These are phyloP conservation scores for Nyctibius grandis DNA, from an alignment of 2,797 vertebrate genomes.

Conservation along the genomic window DNA sequence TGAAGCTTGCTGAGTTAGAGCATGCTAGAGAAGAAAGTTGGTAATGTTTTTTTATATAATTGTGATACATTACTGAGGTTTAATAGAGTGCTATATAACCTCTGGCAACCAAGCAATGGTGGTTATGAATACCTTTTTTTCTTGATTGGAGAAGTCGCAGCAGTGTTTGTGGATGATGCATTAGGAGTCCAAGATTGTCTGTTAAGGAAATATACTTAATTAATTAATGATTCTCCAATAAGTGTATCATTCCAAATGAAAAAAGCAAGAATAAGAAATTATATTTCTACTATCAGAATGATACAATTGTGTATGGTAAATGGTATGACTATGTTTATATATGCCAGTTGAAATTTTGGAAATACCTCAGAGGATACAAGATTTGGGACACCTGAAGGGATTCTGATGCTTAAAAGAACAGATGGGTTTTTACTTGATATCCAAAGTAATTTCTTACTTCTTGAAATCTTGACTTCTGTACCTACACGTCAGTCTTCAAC, in stretches of 20 bases:
- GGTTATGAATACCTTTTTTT: constrained; percentile 70
- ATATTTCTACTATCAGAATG: not conserved
- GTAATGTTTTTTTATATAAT: not conserved
- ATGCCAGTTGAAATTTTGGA: not conserved
- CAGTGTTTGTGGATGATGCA: not conserved
- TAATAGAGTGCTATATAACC: not conserved
- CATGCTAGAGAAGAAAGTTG: not conserved
- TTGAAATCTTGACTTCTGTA: not conserved
- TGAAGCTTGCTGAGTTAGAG: not conserved
- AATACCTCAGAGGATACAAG: not conserved
- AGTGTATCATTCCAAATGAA: not conserved
- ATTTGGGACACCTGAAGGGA: not conserved
- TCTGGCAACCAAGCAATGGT: not conserved
- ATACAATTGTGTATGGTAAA: not conserved
- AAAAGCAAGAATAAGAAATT: not conserved
- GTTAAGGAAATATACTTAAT: not conserved
- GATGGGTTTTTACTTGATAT: not conserved
- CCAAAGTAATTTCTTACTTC: not conserved
- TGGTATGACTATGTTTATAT: not conserved
- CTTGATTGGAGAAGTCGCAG: constrained; percentile 59
- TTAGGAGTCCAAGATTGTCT: constrained; percentile 43
- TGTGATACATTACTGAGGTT: not conserved
- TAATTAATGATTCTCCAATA: not conserved
- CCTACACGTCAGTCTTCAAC: not conserved
- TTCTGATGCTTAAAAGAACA: not conserved